phyloP scores from a whole-genome alignment of 2,113 vertebrate species.

The Ellobius talpinus region DNA sequence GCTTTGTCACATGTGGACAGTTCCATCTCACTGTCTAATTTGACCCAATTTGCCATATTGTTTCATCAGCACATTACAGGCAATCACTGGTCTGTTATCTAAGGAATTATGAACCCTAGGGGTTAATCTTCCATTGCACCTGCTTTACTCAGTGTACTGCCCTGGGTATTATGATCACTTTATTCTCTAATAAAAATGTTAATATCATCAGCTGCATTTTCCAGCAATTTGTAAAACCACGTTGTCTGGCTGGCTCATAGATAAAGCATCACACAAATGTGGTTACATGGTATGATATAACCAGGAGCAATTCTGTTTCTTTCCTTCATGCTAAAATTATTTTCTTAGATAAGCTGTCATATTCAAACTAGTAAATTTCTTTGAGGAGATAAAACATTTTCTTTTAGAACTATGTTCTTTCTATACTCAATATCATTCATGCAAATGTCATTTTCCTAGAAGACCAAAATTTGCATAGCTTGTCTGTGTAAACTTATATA shows the following conservation, averaged over 20 bases:
- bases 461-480: background rate
- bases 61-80: constrained; percentile 78
- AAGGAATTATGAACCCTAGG: constrained; percentile 69
- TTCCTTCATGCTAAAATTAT: constrained; percentile 42
- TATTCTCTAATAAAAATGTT: constrained; percentile 79
- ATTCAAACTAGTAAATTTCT: constrained; percentile 1
- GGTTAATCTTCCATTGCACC: constrained; percentile 79
- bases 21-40: constrained; percentile 72
- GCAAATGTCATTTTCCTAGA: background rate
- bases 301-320: constrained; percentile 57
- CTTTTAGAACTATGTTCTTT: background rate
- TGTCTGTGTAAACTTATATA: background rate
- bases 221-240: constrained; percentile 76
- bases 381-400: background rate
- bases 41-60: constrained; percentile 77
- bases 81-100: constrained; percentile 76
- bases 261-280: constrained; percentile 36
- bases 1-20: constrained; percentile 70
- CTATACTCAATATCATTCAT: background rate
- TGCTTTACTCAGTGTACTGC: constrained; percentile 75
- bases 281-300: constrained; percentile 50
- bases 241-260: constrained; percentile 62
- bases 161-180: constrained; percentile 76
- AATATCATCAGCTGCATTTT: constrained; percentile 76
- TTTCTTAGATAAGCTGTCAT: constrained; percentile 41